Base-by-base conservation (phyloP, 2,113 vertebrate genomes). In the Hylia prasina region DNA sequence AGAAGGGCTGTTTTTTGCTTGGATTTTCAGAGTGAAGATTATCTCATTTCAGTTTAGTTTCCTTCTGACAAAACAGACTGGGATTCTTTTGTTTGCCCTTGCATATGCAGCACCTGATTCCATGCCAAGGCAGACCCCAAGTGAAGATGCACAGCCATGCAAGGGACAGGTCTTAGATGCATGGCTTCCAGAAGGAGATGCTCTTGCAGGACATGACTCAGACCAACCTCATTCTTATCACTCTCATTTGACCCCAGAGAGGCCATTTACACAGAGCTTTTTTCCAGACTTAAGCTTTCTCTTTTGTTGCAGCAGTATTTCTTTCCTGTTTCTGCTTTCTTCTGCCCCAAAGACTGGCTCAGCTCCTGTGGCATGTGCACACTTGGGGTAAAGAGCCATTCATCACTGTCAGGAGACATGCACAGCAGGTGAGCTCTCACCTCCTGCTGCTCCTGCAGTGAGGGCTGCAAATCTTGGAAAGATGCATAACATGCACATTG, bases 321-420 rank as follows among this genome's bases (percentile, higher is more conserved):
- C 69, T 82, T 84, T 71, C 64, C 78, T 37, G 25, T 57, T 94
- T 86, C 75, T 91, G 82, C 64, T 35, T 88, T 60, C 65, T 61
- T 40, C 76, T 82, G 82, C 72, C 86, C 81, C 8, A 37, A 90
- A 95, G 96, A 92, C 82, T 68, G 42, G 48, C 56, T 95, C 93
- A 91, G 94, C 77, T 91, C 86, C 80, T 65, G 70, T n/a, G 82
- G 97, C 81, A 92, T n/a, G 84, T 60, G 73, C 31, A 81, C 77
- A 57, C 91, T 65, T 63, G 37, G 85, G 31, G 16, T 64, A 53
- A 48, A 57, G 82, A 94, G 71, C 44, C 96, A 98, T 98, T 93
- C n/a, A 54, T 98, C 98, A 97, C 77, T 92, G 89, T 97, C 97
- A 92, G 80, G 96, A 97, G 96, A 97, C n/a, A 40, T 93, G 96